phyloP scores from a whole-genome alignment of 1,140 invertebrate species.

The Diorhabda elongata region DNA sequence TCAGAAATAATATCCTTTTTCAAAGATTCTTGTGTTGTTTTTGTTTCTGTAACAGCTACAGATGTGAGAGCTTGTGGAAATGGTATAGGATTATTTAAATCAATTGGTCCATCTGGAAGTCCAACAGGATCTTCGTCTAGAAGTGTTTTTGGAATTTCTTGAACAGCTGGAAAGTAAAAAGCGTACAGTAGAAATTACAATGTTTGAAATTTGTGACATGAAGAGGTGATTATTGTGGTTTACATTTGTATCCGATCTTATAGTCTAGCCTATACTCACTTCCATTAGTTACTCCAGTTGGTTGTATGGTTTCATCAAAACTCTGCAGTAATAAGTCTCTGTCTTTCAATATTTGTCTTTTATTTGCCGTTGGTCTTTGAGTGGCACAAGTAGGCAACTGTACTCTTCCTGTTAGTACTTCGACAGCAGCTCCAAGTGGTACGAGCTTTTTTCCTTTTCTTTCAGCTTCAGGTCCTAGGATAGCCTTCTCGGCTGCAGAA shows the following conservation, averaged over 20 bases:
- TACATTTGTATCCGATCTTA: background rate
- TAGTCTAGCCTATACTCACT: background rate
- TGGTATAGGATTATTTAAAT: slow-evolving; percentile 56
- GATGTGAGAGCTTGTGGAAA: slow-evolving; percentile 7
- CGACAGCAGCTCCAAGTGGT: slow-evolving; percentile 77
- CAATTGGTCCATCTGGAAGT: slow-evolving; percentile 58
- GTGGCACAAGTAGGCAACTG: slow-evolving; percentile 59
- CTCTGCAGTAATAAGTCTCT: slow-evolving; percentile 67
- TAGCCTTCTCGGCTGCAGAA: slow-evolving; percentile 77
- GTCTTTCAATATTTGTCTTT: slow-evolving; percentile 54
- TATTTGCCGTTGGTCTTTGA: slow-evolving; percentile 48
- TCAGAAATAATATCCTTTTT: slow-evolving; percentile 34
- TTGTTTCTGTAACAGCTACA: background rate
- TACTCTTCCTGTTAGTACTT: slow-evolving; percentile 76
- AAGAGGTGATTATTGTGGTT: background rate
- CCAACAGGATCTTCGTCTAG: slow-evolving; percentile 69
- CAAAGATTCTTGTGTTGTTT: background rate
- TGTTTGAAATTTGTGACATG: background rate
- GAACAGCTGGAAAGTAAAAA: slow-evolving; percentile 6
- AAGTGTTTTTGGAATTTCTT: slow-evolving; percentile 51
- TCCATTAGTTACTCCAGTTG: background rate
- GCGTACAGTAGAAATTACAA: too few relatives aligned
- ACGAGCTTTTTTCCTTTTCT: slow-evolving; percentile 75
- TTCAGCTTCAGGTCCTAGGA: slow-evolving; percentile 68
- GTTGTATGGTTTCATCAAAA: slow-evolving; percentile 50